Base-by-base conservation (phyloP, 1,140 invertebrate genomes). In the Cydia splendana region DNA sequence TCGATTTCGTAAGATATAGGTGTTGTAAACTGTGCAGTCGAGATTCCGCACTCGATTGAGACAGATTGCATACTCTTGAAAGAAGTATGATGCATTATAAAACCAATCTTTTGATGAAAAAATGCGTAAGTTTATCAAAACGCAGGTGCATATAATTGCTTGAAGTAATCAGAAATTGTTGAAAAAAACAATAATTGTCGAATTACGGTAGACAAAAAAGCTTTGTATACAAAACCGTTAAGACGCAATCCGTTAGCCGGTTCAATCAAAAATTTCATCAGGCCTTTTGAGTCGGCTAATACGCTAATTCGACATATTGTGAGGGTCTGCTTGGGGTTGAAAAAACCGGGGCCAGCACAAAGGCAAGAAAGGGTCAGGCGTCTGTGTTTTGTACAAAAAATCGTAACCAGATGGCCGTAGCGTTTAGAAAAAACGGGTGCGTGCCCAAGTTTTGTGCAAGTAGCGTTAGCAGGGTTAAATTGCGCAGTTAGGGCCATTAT, bases 281-380 rank as follows among this genome's bases (percentile, higher is more conserved):
- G 80, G 76, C 86, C 89, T 86, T 89, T 91, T 89, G 87, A 91
- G 87, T 91, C 82, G 81, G 88, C 90, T 93, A 93, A 93, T 92
- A 91, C 90, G 87, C 87, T 93, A 92, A 93, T 93, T 91, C 89
- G 88, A 89, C 87, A 88, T 93, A 91, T 91, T 92, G 91, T 92
- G 84, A 90, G 88, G 89, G 85, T 86, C 85, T 81, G 78, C 77
- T 82, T 80, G 69, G 62, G 62, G 78, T 80, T 75, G 80, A 93
- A 93, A 93, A 92, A 92, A 86, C 86, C 84, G 86, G 90, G 90
- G 88, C 90, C 81, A 87, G 87, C 82, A 87, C 84, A 87, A 89
- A 92, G 90, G 90, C 88, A 93, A 91, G 91, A 93, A 93, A 93
- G 91, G 91, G 91, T 93, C 91, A 93, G 90, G 81, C 85, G 83